phyloP scores from a whole-genome alignment of 2,888 invertebrate genomes.

The Megastigmus dorsalis region DNA sequence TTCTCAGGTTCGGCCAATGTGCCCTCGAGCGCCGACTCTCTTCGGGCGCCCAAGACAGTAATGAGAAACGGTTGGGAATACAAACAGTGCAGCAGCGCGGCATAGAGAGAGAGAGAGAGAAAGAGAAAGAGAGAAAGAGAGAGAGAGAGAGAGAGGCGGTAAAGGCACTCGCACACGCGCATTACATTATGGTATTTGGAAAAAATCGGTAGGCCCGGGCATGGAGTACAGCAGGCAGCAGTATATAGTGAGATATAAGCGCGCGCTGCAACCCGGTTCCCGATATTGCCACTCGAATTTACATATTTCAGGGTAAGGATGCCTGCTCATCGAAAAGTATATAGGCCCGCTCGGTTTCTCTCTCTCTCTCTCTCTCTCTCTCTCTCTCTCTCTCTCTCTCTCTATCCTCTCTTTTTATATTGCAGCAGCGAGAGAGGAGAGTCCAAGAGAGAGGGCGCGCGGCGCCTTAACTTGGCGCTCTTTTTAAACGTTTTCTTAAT shows the following conservation, averaged over 20 bases:
- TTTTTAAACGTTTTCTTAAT: constrained; percentile 53
- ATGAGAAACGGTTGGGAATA: constrained; percentile 24
- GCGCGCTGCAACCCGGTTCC: background rate
- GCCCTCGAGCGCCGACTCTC: background rate
- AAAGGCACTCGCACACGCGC: background rate
- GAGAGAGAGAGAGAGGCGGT: too few relatives aligned
- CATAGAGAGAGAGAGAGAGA: too few relatives aligned
- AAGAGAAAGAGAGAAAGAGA: too few relatives aligned
- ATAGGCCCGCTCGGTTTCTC: constrained; percentile 16
- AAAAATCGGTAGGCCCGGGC: too few relatives aligned
- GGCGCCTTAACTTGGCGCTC: constrained; percentile 35
- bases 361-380: too few relatives aligned
- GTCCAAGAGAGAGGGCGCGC: background rate
- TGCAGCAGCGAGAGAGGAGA: background rate
- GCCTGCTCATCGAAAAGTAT: constrained; percentile 17
- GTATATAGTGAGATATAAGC: too few relatives aligned
- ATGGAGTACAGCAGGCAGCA: too few relatives aligned
- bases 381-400: too few relatives aligned
- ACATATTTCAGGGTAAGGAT: constrained; percentile 41
- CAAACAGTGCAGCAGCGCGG: constrained; percentile 29
- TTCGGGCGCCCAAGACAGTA: constrained; percentile 19
- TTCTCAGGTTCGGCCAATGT: too few relatives aligned
- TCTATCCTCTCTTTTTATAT: too few relatives aligned
- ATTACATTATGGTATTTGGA: too few relatives aligned
- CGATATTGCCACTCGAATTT: constrained; percentile 43